Evolutionary conservation across 1,140 invertebrate genomes (phyloP), one percentile per base, ranked within the genome.

Genomic region (Macrobrachium nipponense): DNA sequence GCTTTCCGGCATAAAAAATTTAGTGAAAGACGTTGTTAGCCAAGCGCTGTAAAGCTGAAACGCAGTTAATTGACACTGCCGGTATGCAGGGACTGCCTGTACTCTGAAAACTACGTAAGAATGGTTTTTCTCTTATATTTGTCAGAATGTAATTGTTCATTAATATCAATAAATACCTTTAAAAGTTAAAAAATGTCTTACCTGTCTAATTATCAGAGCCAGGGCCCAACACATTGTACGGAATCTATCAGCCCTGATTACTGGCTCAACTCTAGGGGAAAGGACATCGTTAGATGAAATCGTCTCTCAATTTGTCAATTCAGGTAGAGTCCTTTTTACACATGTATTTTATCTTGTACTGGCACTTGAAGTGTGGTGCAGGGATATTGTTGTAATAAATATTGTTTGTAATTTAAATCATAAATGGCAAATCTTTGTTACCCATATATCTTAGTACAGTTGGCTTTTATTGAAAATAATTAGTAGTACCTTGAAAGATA

Each of bases 211-310:
- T 64, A 75, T 11, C 27, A 87, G 93, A 83, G 89, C 90, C 0
- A 91, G 91, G 85, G 92, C 92, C 36, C 88, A 92, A 5, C 90
- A 91, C 6, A 92, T 95, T 61, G 94, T 95, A 8, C 92, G 92
- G 60, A 94, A 94, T 88, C 91, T 96, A 2, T 93, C 93, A 14
- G 91, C 92, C 15, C 92, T 97, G 17, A 90, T 94, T 36, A 89
- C 92, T 68, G 92, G 92, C 15, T 90, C 94, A 5, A 92, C 93
- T 44, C 89, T 93, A 44, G 94, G 94, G 8, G 94, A 96, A 87
- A 92, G 94, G 77, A 92, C 93, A 44, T 96, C 95, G 18, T 91
- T 97, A 44, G 93, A 95, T 82, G 93, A 94, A 85, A 91, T 97
- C 60, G 92, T 97, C 20, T 90, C 90, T 51, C 93, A 94, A 82